These are phyloP conservation scores for Tetanocera ferruginea DNA, from an alignment of 2,888 invertebrate genomes.

Conservation along the genomic window DNA sequence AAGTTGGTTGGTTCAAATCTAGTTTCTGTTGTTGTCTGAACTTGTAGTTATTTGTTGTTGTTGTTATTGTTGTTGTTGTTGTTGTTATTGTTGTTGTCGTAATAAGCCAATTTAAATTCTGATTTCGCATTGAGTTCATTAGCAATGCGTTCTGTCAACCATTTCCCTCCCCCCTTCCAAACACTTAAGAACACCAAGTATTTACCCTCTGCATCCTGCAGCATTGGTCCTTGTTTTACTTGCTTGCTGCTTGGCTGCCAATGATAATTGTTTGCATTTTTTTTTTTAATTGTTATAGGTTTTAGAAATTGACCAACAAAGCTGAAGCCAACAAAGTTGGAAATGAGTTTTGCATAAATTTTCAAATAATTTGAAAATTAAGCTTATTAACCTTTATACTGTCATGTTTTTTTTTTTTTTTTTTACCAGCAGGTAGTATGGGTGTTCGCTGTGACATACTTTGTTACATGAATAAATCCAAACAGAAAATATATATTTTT, in stretches of 20 bases:
- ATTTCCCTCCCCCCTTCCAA: not conserved
- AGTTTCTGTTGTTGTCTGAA: not conserved
- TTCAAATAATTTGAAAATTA: constrained; percentile 1
- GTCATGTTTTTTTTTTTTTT: too few species aligned
- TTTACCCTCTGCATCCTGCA: not conserved
- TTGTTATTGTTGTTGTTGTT: not conserved
- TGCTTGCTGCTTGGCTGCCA: not conserved
- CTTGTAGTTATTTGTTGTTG: not conserved
- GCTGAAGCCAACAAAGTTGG: not conserved
- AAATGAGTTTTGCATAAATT: not conserved
- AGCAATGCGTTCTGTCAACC: not conserved
- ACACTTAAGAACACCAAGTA: not conserved
- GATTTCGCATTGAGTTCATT: constrained; percentile 27
- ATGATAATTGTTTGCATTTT: not conserved
- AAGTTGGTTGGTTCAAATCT: not conserved
- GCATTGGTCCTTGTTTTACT: not conserved
- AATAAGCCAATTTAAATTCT: constrained; percentile 28
- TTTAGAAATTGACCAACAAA: not conserved
- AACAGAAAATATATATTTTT: too few species aligned
- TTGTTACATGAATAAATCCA: too few species aligned
- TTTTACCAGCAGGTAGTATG: too few species aligned
- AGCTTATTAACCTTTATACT: too few species aligned
- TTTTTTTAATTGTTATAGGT: not conserved
- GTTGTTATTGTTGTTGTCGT: constrained; percentile 3
- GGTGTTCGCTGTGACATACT: too few species aligned